Base-by-base conservation (phyloP, 2,113 vertebrate species). In the Scomber scombrus region DNA sequence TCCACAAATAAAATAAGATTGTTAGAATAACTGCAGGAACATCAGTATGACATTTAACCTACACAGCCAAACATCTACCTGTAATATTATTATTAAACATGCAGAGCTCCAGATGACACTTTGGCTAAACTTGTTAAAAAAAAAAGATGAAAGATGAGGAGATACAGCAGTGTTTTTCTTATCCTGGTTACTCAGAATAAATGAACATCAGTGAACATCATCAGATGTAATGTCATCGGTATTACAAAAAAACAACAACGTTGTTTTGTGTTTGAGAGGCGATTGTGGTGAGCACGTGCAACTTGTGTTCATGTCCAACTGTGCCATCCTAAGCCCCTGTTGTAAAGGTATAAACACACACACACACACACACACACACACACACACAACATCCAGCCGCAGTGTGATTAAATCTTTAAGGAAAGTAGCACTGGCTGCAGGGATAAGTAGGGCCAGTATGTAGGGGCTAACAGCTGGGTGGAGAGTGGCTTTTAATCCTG, bases 401-500 rank as follows among this genome's bases (percentile, higher is more conserved):
- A 85, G 68, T 84, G 51, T 92, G 81, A 92, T 90, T 93, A 91
- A 90, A 85, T 89, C 81, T 88, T 90, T 77, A 88, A 91, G 87
- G 80, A 89, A 87, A 90, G 68, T 72, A 81, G 91, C 78, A 60
- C 78, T 80, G 84, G 77, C 79, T 83, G 72, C 23, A 84, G 76
- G 90, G 92, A 91, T 91, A 87, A 93, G 89, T 88, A 90, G 81
- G 67, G 70, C 82, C 86, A 83, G 91, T 88, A 76, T 65, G 77
- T 75, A 80, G 74, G 77, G 72, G 52, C 77, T 71, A 91, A 86
- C 90, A 94, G 89, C 92, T 92, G 89, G 85, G 85, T 69, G 79
- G 70, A 89, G 86, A 65, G 80, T 84, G 88, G 65, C 80, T 87
- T 85, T 86, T 91, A 89, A 93, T 91, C 92, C 86, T 57, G 46